phyloP scores from a whole-genome alignment of 2,113 vertebrate species.

The Motacilla alba region DNA sequence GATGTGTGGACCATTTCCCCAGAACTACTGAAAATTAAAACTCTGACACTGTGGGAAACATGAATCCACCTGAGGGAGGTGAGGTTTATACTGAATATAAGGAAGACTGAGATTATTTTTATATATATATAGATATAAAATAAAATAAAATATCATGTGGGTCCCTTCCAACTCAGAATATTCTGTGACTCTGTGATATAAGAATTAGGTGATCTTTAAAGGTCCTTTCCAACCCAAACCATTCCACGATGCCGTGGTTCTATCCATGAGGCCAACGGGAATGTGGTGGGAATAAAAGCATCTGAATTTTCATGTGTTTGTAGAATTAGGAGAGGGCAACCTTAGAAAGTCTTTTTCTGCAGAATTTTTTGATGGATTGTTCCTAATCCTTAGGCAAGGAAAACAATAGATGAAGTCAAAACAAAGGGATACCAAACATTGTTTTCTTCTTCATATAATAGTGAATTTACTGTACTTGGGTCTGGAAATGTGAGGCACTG shows the following conservation, averaged over 20 bases:
- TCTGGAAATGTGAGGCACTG: conserved; percentile 10
- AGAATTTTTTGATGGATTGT: not conserved
- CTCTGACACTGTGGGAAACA: not conserved
- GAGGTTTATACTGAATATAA: not conserved
- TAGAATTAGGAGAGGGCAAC: not conserved
- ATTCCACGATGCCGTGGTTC: not conserved
- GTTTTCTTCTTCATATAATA: conserved; percentile 20
- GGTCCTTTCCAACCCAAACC: not conserved
- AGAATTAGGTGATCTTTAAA: not conserved
- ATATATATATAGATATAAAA: not conserved
- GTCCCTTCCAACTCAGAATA: not conserved
- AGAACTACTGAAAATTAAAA: not conserved
- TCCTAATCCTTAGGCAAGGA: not conserved
- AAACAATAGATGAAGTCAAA: not conserved
- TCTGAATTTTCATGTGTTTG: not conserved
- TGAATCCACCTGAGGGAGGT: not conserved
- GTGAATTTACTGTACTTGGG: conserved; percentile 33
- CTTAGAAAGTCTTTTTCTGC: not conserved
- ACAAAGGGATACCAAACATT: not conserved
- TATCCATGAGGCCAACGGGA: rapidly evolving
- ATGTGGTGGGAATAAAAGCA: not conserved
- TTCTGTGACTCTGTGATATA: not conserved
- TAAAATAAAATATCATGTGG: not conserved
- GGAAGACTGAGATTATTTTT: not conserved
- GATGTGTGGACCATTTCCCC: not conserved